Evolutionary conservation across 2,888 invertebrate species (phyloP).

Genomic region (Hydrotaea diabolus): DNA sequence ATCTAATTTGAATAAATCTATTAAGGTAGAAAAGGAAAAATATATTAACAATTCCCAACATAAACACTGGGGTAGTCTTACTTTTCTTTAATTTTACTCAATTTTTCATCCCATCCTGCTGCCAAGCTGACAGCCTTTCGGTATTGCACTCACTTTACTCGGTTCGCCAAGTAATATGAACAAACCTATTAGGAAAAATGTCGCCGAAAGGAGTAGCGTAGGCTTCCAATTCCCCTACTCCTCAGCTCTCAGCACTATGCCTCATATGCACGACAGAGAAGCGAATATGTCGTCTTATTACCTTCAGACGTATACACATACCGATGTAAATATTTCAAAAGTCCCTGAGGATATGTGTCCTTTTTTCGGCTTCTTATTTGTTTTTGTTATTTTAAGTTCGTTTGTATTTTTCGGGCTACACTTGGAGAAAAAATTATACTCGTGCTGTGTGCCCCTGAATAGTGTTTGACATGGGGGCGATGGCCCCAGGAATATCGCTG

Average conservation of each 20-base stretch:
- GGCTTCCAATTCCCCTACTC: not conserved
- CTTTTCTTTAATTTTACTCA: constrained; percentile 5
- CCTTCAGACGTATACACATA: not conserved
- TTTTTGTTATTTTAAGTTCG: not conserved
- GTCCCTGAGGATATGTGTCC: constrained; percentile 17
- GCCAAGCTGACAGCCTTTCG: too few species aligned
- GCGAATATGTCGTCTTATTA: constrained; percentile 10
- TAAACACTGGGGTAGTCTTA: constrained; percentile 13
- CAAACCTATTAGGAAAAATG: not conserved
- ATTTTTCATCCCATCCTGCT: not conserved
- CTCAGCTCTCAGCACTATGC: not conserved
- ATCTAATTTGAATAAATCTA: constrained; percentile 36
- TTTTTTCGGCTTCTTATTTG: not conserved
- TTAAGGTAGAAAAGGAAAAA: constrained; percentile 25
- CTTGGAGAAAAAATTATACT: not conserved
- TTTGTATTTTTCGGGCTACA: not conserved
- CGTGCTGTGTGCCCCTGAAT: not conserved
- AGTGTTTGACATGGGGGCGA: not conserved
- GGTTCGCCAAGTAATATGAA: too few species aligned
- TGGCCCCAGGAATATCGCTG: not conserved
- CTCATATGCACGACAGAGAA: not conserved
- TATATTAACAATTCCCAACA: constrained; percentile 25
- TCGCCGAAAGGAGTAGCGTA: not conserved
- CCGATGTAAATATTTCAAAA: not conserved
- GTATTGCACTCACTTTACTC: too few species aligned